Evolutionary conservation across 2,113 vertebrate genomes (phyloP).

Genomic region (Drymodes brunneopygia): DNA sequence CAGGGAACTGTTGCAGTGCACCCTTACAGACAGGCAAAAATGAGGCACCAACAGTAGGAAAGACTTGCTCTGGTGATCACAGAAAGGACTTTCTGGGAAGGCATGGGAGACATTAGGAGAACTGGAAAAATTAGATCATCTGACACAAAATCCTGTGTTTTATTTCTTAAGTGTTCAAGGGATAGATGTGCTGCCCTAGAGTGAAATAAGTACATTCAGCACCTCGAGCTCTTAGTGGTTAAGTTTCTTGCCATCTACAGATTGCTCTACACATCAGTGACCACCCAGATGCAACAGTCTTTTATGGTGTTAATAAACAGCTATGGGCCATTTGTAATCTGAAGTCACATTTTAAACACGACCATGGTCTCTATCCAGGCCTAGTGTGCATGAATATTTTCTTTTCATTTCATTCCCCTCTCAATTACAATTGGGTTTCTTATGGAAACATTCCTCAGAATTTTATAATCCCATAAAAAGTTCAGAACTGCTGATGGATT

Average conservation of each 20-base stretch:
- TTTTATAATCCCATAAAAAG: slow-evolving; percentile 18
- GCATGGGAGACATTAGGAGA: background rate
- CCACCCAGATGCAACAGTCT: background rate
- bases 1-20: background rate
- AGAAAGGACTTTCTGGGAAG: background rate
- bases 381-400: background rate
- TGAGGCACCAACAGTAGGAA: background rate
- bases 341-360: background rate
- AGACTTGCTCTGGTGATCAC: background rate
- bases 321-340: background rate
- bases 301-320: background rate
- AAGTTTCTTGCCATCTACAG: background rate
- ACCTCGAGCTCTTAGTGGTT: background rate
- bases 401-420: slow-evolving; percentile 23
- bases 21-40: background rate
- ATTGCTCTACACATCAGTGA: background rate
- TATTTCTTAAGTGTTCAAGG: background rate
- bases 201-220: background rate
- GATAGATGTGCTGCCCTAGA: background rate
- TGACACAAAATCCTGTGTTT: background rate
- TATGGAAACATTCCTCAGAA: slow-evolving; percentile 19
- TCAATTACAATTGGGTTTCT: background rate
- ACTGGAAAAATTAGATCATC: slow-evolving; percentile 14
- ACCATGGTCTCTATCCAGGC: background rate
- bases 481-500: background rate